phyloP scores from a whole-genome alignment of 2,888 invertebrate genomes.

The Chamaedrilus cognettii region DNA sequence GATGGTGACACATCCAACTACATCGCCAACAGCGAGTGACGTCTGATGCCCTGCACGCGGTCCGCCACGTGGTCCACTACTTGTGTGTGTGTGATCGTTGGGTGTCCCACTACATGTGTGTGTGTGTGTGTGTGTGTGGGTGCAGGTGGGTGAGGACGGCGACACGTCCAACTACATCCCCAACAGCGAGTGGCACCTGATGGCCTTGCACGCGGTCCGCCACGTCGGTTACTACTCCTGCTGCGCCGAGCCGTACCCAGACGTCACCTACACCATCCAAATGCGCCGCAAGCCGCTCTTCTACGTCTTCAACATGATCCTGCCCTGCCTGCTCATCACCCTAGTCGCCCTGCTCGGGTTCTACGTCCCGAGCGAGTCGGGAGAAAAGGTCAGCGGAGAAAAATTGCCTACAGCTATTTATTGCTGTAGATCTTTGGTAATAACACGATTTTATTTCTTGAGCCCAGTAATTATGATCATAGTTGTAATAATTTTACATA shows the following conservation, averaged over 20 bases:
- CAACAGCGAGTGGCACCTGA: slow-evolving; percentile 86
- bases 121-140: too few species aligned
- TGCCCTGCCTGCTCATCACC: slow-evolving; percentile 65
- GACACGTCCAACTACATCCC: slow-evolving; percentile 87
- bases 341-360: slow-evolving; percentile 65
- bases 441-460: too few species aligned
- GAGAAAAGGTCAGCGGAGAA: too few species aligned
- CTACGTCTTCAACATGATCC: slow-evolving; percentile 64
- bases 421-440: too few species aligned
- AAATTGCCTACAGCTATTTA: too few species aligned
- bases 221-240: slow-evolving; percentile 62
- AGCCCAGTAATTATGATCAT: too few species aligned
- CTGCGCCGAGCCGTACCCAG: slow-evolving; percentile 62
- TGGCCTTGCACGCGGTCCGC: slow-evolving; percentile 62
- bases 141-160: slow-evolving; percentile 68
- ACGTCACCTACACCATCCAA: slow-evolving; percentile 62
- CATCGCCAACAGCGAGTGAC: slow-evolving; percentile 89
- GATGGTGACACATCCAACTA: slow-evolving; percentile 86
- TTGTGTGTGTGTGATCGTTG: too few species aligned
- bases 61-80: slow-evolving; percentile 62
- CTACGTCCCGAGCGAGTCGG: slow-evolving; percentile 65
- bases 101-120: too few species aligned
- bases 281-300: slow-evolving; percentile 63
- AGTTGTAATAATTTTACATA: too few species aligned
- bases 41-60: slow-evolving; percentile 65